These are phyloP conservation scores for Pheosia gnoma DNA, from an alignment of 2,888 invertebrate genomes.

Conservation along the genomic window DNA sequence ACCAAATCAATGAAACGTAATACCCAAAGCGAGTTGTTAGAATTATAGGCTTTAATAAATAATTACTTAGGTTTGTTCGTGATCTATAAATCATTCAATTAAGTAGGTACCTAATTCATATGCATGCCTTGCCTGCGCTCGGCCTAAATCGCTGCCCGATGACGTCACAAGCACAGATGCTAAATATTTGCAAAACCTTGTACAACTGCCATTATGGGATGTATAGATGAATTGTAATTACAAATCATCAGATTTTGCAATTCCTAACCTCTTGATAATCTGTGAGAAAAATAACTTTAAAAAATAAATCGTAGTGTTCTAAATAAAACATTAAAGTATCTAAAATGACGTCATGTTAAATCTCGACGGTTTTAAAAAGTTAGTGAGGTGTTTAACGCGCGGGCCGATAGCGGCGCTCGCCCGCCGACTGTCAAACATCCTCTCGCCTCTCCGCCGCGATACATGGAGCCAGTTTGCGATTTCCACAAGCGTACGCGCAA, in stretches of 20 bases:
- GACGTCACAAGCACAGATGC: constrained; percentile 47
- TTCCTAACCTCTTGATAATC: neutral
- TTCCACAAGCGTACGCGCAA: constrained; percentile 51
- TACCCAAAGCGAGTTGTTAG: neutral
- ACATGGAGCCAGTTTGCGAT: constrained; percentile 37
- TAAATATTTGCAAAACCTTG: constrained; percentile 16
- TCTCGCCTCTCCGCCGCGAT: constrained; percentile 31
- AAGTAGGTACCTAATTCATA: constrained; percentile 35
- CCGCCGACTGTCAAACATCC: constrained; percentile 50
- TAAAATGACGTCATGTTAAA: constrained; percentile 23
- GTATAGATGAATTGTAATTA: neutral
- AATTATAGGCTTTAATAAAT: neutral
- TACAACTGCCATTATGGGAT: constrained; percentile 2
- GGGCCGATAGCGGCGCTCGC: constrained; percentile 23
- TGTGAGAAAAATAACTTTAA: too few relatives aligned
- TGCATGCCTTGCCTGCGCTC: constrained; percentile 49
- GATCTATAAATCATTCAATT: constrained; percentile 32
- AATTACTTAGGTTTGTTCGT: constrained; percentile 1
- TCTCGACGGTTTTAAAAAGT: constrained; percentile 11
- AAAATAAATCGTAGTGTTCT: too few relatives aligned
- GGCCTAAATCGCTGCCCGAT: constrained; percentile 56
- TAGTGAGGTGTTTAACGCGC: constrained; percentile 23
- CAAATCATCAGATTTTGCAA: neutral
- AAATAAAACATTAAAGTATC: constrained; percentile 14
- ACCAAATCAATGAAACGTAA: too few relatives aligned